phyloP scores from a whole-genome alignment of 2,113 vertebrate genomes.

The Scolopax mira region DNA sequence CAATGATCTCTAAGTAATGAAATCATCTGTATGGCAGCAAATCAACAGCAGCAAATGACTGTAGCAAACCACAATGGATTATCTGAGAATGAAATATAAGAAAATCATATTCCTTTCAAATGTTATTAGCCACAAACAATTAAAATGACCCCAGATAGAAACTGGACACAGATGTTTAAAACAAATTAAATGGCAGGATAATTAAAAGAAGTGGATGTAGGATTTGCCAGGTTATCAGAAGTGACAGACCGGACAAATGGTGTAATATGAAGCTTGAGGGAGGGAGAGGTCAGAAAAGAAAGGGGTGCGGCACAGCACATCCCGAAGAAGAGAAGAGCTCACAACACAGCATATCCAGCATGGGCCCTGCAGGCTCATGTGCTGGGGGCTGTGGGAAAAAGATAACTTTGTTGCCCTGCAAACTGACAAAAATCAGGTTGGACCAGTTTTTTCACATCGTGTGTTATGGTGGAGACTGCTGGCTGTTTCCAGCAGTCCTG shows the following conservation, averaged over 20 bases:
- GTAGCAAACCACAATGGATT: constrained; percentile 3
- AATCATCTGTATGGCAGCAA: constrained; percentile 36
- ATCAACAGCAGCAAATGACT: constrained; percentile 33
- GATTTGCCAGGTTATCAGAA: not conserved
- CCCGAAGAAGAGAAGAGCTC: not conserved
- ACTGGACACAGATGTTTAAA: constrained; percentile 24
- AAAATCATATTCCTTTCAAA: constrained; percentile 44
- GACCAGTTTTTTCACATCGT: not conserved
- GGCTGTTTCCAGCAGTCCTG: not conserved
- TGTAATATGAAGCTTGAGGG: not conserved
- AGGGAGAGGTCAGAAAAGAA: not conserved
- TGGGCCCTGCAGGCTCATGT: not conserved
- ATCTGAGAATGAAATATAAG: not conserved
- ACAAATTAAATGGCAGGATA: constrained; percentile 8
- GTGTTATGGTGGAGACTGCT: not conserved
- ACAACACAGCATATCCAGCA: accelerated
- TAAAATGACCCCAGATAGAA: not conserved
- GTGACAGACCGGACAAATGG: not conserved
- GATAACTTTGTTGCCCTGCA: not conserved
- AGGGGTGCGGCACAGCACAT: accelerated
- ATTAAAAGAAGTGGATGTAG: constrained; percentile 20
- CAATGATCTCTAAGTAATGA: constrained; percentile 22
- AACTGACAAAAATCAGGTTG: not conserved
- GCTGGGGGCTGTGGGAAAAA: not conserved
- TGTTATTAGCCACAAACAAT: constrained; percentile 12